Percentiles rank a stretch among this genome's conserved stretches.
These are phyloP conservation scores for Lethenteron camtschaticum DNA, from an alignment of 2,113 vertebrate genomes.

Conservation along the genomic window DNA sequence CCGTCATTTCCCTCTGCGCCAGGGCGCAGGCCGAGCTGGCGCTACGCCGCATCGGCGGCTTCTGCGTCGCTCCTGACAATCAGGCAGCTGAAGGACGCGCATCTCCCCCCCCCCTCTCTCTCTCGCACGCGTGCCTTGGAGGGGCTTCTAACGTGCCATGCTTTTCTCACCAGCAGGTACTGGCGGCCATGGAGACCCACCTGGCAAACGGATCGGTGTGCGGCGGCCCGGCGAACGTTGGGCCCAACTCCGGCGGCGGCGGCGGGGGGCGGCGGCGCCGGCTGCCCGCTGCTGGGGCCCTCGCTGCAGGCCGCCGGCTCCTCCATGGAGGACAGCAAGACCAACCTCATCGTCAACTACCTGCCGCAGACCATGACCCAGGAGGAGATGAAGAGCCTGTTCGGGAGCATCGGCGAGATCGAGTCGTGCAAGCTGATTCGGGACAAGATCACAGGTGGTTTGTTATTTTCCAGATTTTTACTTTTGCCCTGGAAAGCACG, in stretches of 20 bases:
- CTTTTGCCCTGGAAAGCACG: not conserved
- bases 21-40: too few relatives aligned
- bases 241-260: conserved; percentile 28
- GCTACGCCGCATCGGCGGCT: too few relatives aligned
- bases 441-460: conserved; percentile 91
- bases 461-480: conserved; percentile 6
- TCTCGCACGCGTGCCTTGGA: too few relatives aligned
- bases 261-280: conserved; percentile 42
- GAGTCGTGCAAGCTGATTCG: conserved; percentile 94
- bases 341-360: conserved; percentile 96
- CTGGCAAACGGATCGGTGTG: conserved; percentile 86
- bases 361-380: conserved; percentile 97
- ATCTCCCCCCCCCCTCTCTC: too few relatives aligned
- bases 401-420: conserved; percentile 86
- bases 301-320: conserved; percentile 74
- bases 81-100: too few relatives aligned
- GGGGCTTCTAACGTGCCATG: too few relatives aligned
- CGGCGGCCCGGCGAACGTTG: conserved; percentile 78
- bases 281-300: conserved; percentile 16
- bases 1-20: too few relatives aligned
- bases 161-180: conserved; percentile 59
- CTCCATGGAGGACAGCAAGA: conserved; percentile 91
- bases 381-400: conserved; percentile 84
- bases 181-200: conserved; percentile 98
- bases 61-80: too few relatives aligned